These are phyloP conservation scores for Campoletis sonorensis DNA, from an alignment of 1,140 invertebrate species.

Conservation along the genomic window DNA sequence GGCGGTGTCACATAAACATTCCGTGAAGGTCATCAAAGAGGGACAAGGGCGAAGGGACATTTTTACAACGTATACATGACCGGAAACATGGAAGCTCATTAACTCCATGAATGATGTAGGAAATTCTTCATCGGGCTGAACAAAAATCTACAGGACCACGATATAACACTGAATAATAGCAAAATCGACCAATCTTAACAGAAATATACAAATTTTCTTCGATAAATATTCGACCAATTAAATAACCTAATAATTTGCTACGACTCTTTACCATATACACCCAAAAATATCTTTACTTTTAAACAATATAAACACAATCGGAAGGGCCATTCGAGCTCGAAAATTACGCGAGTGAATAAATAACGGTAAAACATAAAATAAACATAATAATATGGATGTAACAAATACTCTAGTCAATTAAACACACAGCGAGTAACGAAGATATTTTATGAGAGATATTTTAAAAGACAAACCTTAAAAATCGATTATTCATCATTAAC, in stretches of 20 bases:
- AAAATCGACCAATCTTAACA: conserved; percentile 19
- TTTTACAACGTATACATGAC: background rate
- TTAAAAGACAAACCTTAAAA: too few relatives aligned
- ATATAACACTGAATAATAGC: background rate
- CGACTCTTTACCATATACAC: conserved; percentile 33
- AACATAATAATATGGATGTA: too few relatives aligned
- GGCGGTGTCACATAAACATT: background rate
- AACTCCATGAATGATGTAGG: background rate
- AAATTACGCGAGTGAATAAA: too few relatives aligned
- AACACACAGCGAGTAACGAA: too few relatives aligned
- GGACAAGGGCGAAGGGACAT: background rate
- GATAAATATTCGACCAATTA: conserved; percentile 21
- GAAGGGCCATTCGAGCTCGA: too few relatives aligned
- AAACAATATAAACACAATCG: too few relatives aligned
- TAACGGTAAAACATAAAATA: too few relatives aligned
- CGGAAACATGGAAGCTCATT: background rate
- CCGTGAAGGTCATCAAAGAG: background rate
- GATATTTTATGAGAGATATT: too few relatives aligned
- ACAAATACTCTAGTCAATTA: too few relatives aligned
- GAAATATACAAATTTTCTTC: background rate
- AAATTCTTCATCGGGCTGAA: background rate
- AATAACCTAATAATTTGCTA: conserved; percentile 28
- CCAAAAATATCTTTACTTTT: conserved; percentile 14
- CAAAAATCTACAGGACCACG: background rate
- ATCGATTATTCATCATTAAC: too few relatives aligned